A percentile compares a stretch with the other conserved stretches of the same genome.
Evolutionary conservation across 2,113 vertebrate genomes (phyloP).

Genomic region (Ranitomeya variabilis): DNA sequence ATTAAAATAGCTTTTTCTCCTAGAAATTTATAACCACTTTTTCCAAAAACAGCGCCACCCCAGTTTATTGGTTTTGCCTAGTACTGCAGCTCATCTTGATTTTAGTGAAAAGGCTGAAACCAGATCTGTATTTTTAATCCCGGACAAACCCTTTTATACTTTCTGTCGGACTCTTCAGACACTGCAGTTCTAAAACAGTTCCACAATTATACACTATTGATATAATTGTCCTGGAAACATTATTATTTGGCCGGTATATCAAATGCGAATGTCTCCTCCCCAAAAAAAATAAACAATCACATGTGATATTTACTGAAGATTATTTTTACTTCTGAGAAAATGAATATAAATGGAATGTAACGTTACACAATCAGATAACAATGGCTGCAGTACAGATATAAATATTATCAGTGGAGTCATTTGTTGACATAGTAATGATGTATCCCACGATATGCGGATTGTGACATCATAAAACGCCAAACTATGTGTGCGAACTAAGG

Average conservation of each 20-base stretch:
- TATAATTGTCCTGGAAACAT: not conserved
- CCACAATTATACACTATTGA: not conserved
- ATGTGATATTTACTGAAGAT: not conserved
- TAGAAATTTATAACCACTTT: no score
- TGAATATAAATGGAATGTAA: not conserved
- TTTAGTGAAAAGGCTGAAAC: no score
- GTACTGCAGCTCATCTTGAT: no score
- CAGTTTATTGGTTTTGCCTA: no score
- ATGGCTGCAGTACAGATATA: not conserved
- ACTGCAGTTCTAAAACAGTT: not conserved
- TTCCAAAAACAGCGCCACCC: no score
- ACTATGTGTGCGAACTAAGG: not conserved
- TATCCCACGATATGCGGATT: not conserved
- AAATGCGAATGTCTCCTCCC: not conserved
- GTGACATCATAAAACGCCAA: not conserved
- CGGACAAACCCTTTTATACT: not conserved
- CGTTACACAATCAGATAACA: not conserved
- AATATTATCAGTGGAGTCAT: conserved; percentile 4
- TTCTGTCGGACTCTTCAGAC: not conserved
- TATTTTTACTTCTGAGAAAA: conserved; percentile 10
- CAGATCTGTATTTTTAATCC: no score
- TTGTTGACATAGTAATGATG: not conserved
- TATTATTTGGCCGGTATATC: not conserved
- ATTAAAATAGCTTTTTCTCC: no score
- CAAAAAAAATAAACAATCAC: not conserved